Evolutionary conservation across 2,888 invertebrate species (phyloP), one percentile per base, ranked within the genome.

Genomic region (Anodontia alba): DNA sequence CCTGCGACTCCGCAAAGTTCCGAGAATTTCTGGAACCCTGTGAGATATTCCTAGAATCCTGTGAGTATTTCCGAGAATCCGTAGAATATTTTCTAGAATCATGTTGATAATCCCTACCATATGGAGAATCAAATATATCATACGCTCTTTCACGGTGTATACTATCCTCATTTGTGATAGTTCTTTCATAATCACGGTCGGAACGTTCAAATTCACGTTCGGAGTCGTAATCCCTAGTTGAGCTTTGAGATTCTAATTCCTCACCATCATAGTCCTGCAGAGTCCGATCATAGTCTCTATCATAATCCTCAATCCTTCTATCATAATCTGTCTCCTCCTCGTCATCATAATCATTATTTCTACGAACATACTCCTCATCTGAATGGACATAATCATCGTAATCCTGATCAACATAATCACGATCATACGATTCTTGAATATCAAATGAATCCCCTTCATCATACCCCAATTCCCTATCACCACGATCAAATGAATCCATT

Each of bases 371-470:
- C 42, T 83, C 83, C 17, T 57, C 62, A 43, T 74, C 70, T n/a
- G 23, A 38, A 31, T 57, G 46, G 3, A 69, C 66, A 51, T 71
- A 31, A 57, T 69, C 57, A 23, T 23, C 73, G 80, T 76, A 78
- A 54, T 82, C 81, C 36, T 80, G 46, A 73, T 83, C 84, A 51
- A 77, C 81, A 70, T 83, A 83, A 57, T 89, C 87, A 31, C 85
- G 84, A 49, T 86, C 86, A 73, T 82, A 82, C 0, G 83, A 84
- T 43, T 51, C 78, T n/a, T 80, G 76, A 23, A 70, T 78, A 54
- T 88, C 88, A 54, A 85, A 89, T 7, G 89, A 87, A 54, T 75
- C 75, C 5, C 73, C 81, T 17, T 74, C 81, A 36, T 88, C 86
- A 49, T 76, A 88, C 43, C 51, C 72, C 33, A 62, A 33, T 76